Evolutionary conservation across 1,140 invertebrate genomes (phyloP).

Genomic region (fruit fly (Drosophila melanogaster)): DNA sequence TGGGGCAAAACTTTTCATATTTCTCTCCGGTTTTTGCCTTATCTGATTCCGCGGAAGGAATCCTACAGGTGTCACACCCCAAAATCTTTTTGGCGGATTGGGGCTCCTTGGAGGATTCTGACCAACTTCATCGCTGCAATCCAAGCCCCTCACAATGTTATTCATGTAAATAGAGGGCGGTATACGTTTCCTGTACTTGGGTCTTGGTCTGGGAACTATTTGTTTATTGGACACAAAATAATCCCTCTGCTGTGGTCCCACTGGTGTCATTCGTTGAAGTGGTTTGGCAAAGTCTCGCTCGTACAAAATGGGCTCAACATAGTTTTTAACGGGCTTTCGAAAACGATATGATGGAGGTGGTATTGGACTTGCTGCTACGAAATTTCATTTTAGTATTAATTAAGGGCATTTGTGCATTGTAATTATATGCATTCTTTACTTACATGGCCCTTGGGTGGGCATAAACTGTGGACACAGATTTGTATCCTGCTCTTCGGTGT

Average conservation of each 20-base stretch:
- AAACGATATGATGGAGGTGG: conserved; percentile 3
- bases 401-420: background rate
- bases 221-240: conserved; percentile 66
- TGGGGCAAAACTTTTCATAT: conserved; percentile 7
- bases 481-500: conserved; percentile 54
- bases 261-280: conserved; percentile 24
- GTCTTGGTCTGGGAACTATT: conserved; percentile 52
- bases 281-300: conserved; percentile 62
- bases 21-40: background rate
- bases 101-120: background rate
- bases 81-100: conserved; percentile 15
- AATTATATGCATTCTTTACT: background rate
- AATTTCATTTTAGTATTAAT: background rate
- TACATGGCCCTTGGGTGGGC: conserved; percentile 34
- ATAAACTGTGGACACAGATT: conserved; percentile 65
- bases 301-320: conserved; percentile 67
- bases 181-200: conserved; percentile 55
- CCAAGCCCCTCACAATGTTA: conserved; percentile 63
- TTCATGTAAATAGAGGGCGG: conserved; percentile 70
- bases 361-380: conserved; percentile 2
- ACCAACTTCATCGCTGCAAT: conserved; percentile 56
- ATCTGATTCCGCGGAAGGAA: background rate
- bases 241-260: conserved; percentile 29
- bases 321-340: conserved; percentile 66
- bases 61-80: conserved; percentile 1